Conservation (phyloP, 2,113 vertebrate genomes). For the Leptosomus discolor region DNA sequence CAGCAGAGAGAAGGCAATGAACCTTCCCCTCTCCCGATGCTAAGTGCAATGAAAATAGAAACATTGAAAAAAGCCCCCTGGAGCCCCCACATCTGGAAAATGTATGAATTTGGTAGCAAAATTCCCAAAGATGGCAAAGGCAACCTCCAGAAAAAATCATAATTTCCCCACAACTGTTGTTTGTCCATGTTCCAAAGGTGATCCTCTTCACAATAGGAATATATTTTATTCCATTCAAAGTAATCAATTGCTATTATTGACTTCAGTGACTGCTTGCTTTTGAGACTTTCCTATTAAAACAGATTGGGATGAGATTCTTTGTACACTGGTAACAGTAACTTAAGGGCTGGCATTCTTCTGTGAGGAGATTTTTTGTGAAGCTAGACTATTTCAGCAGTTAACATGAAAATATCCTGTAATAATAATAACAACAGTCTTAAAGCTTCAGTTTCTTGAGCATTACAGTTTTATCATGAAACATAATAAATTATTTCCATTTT, state of each 20-base stretch:
- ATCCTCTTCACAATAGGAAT: not conserved
- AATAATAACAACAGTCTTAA: not conserved
- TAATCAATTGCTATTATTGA: not conserved
- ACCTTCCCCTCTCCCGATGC: fast-evolving
- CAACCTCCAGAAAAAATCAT: not conserved
- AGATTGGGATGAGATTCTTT: not conserved
- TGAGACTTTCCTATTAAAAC: constrained; percentile 7
- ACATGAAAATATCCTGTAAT: not conserved
- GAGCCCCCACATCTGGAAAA: not conserved
- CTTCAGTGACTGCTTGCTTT: not conserved
- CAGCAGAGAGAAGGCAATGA: not conserved
- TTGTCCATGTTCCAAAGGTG: not conserved
- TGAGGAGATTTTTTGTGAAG: not conserved
- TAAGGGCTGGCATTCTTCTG: not conserved
- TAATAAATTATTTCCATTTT: not conserved
- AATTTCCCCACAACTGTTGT: not conserved
- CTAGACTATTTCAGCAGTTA: not conserved
- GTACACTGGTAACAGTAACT: not conserved
- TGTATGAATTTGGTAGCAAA: not conserved
- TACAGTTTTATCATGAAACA: not conserved
- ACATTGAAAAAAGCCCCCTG: fast-evolving
- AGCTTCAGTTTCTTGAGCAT: not conserved
- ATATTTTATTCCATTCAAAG: not conserved
- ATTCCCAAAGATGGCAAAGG: not conserved
- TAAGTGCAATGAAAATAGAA: not conserved